These are phyloP conservation scores for Heteropelma amictum DNA, from an alignment of 2,888 invertebrate species.

Conservation along the genomic window DNA sequence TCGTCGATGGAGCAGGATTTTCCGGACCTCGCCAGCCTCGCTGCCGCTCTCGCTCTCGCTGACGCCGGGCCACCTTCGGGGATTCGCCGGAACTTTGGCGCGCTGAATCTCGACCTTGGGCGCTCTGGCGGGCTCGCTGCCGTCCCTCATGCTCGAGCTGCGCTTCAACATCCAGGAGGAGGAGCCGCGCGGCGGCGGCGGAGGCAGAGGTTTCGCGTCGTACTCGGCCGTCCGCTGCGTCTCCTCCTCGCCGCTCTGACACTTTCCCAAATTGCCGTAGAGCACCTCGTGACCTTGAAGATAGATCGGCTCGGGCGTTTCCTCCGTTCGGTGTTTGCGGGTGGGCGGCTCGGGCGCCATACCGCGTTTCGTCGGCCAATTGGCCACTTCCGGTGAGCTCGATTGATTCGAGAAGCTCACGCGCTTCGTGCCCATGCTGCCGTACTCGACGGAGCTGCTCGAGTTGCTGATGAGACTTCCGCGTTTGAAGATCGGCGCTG, in stretches of 20 bases:
- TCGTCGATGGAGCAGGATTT: slow-evolving; percentile 80
- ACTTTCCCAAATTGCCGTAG: slow-evolving; percentile 56
- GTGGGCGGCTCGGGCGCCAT: slow-evolving; percentile 74
- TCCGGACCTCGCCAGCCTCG: slow-evolving; percentile 85
- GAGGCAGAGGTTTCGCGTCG: slow-evolving; percentile 78
- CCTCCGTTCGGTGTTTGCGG: slow-evolving; percentile 66
- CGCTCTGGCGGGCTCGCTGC: slow-evolving; percentile 39
- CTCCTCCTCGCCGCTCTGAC: neutral
- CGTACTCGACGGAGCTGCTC: slow-evolving; percentile 71
- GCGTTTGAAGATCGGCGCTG: slow-evolving; percentile 79
- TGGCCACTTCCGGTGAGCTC: slow-evolving; percentile 61
- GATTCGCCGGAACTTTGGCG: slow-evolving; percentile 52
- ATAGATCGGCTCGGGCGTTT: slow-evolving; percentile 61
- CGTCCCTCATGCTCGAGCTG: slow-evolving; percentile 57
- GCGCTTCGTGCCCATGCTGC: slow-evolving; percentile 77
- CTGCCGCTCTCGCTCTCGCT: slow-evolving; percentile 85
- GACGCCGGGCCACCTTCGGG: slow-evolving; percentile 63
- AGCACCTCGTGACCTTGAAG: slow-evolving; percentile 58
- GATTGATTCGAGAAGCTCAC: slow-evolving; percentile 79
- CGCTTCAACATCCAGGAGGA: slow-evolving; percentile 59
- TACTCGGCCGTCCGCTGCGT: no score
- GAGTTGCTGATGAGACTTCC: slow-evolving; percentile 78
- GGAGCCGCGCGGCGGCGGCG: slow-evolving; percentile 67
- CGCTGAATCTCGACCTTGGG: slow-evolving; percentile 44
- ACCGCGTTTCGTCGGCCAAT: slow-evolving; percentile 79